Percentiles rank a stretch among this genome's conserved stretches.
Conservation (phyloP, 1,140 invertebrate genomes). For the Rhizoglyphus robini region DNA sequence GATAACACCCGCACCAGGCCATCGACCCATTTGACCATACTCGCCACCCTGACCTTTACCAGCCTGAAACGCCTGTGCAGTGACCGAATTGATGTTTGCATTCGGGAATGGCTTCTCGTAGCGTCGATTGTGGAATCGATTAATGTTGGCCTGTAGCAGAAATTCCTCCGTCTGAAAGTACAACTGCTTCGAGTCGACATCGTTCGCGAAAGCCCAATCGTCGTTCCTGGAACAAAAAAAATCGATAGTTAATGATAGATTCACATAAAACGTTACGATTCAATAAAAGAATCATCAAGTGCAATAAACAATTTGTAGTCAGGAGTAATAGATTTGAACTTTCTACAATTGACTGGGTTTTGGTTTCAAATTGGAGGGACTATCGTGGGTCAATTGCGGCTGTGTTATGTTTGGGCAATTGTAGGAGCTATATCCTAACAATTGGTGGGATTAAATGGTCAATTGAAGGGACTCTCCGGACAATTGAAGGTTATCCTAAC, state of each 20-base stretch:
- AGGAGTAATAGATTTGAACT: not conserved
- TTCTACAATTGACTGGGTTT: not conserved
- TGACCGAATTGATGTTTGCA: conserved; percentile 16
- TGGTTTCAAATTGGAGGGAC: too few species aligned
- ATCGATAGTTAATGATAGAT: not conserved
- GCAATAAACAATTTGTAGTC: too few species aligned
- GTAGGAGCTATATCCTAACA: too few species aligned
- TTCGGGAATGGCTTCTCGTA: conserved; percentile 43
- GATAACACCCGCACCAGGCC: not conserved
- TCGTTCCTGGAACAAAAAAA: conserved; percentile 49
- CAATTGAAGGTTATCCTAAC: too few species aligned
- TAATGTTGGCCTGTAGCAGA: conserved; percentile 75
- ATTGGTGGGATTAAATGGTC: too few species aligned
- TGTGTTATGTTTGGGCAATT: too few species aligned
- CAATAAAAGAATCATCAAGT: not conserved
- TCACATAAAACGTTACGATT: not conserved
- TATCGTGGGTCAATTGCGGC: too few species aligned
- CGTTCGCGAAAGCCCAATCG: conserved; percentile 99
- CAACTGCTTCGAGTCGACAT: conserved; percentile 92
- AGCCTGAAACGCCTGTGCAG: not conserved
- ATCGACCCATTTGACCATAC: too few species aligned
- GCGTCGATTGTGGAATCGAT: conserved; percentile 84
- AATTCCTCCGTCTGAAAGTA: conserved; percentile 98
- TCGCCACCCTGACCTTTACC: not conserved
- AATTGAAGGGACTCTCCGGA: too few species aligned